phyloP scores from a whole-genome alignment of 2,113 vertebrate species.

The Oenanthe oenanthe region DNA sequence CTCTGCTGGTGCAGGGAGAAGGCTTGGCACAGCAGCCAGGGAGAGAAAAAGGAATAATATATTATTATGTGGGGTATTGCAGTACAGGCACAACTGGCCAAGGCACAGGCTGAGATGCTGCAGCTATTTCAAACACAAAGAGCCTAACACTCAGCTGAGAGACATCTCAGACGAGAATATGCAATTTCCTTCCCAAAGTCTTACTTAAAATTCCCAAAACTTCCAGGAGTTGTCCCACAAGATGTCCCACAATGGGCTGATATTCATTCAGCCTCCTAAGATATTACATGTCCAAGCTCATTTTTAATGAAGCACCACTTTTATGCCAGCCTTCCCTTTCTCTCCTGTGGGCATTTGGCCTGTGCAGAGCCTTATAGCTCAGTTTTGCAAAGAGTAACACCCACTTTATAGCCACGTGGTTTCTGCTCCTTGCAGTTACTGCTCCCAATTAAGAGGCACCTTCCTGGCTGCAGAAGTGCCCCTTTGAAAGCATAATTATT shows the following conservation, averaged over 20 bases:
- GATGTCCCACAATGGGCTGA: not conserved
- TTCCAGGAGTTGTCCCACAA: not conserved
- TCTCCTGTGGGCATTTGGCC: not conserved
- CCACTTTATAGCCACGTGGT: not conserved
- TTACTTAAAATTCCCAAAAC: not conserved
- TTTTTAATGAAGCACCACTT: not conserved
- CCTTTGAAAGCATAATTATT: not conserved
- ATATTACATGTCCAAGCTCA: not conserved
- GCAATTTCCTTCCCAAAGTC: not conserved
- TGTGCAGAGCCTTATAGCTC: rapidly evolving
- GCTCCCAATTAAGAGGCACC: not conserved
- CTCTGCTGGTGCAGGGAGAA: not conserved
- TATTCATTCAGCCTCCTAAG: not conserved
- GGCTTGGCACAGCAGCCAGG: not conserved
- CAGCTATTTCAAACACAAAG: not conserved
- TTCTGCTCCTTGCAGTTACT: not conserved
- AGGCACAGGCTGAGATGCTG: not conserved
- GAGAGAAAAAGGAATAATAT: not conserved
- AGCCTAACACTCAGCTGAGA: not conserved
- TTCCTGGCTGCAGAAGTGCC: not conserved
- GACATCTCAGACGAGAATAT: not conserved
- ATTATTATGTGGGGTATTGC: not conserved
- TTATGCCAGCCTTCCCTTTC: not conserved
- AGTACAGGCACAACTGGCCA: not conserved
- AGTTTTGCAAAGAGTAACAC: not conserved